These are phyloP conservation scores for Holothuria leucospilota DNA, from an alignment of 53 echinoderm and acorn worm species.

Conservation along the genomic window DNA sequence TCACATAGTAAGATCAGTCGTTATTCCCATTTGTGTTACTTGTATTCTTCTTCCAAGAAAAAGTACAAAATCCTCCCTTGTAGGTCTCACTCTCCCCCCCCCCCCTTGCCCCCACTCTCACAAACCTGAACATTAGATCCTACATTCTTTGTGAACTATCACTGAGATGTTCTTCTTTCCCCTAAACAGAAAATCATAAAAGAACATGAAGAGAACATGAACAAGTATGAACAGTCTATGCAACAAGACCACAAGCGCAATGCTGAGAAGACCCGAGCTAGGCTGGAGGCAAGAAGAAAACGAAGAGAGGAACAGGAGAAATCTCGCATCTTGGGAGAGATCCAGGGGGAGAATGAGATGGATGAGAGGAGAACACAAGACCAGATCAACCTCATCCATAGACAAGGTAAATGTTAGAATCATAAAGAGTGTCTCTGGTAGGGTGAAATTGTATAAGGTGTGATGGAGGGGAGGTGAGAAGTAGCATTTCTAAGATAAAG, in stretches of 20 bases:
- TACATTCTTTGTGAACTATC: no score
- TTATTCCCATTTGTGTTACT: no score
- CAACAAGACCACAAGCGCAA: slow-evolving; percentile 75
- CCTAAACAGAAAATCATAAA: slow-evolving; percentile 68
- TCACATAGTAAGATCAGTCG: no score
- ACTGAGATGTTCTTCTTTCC: no score
- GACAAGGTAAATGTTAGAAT: slow-evolving; percentile 65
- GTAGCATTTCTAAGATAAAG: background rate
- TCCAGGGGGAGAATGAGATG: slow-evolving; percentile 67
- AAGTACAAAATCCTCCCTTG: no score
- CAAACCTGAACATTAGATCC: no score
- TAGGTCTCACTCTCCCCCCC: no score
- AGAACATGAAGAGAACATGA: slow-evolving; percentile 86
- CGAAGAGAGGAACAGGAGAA: slow-evolving; percentile 77
- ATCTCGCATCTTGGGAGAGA: slow-evolving; percentile 69
- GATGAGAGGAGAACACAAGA: slow-evolving; percentile 88
- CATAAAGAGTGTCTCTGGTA: background rate
- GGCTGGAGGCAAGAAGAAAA: slow-evolving; percentile 78
- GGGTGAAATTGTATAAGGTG: background rate
- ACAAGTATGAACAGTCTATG: slow-evolving; percentile 70
- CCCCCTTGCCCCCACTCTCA: no score
- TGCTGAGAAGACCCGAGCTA: slow-evolving; percentile 70
- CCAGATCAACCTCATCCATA: slow-evolving; percentile 84
- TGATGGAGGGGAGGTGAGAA: background rate
- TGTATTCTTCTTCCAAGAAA: no score